These are phyloP conservation scores for Lanistes nyassanus DNA, from an alignment of 1,140 invertebrate species.

Conservation along the genomic window DNA sequence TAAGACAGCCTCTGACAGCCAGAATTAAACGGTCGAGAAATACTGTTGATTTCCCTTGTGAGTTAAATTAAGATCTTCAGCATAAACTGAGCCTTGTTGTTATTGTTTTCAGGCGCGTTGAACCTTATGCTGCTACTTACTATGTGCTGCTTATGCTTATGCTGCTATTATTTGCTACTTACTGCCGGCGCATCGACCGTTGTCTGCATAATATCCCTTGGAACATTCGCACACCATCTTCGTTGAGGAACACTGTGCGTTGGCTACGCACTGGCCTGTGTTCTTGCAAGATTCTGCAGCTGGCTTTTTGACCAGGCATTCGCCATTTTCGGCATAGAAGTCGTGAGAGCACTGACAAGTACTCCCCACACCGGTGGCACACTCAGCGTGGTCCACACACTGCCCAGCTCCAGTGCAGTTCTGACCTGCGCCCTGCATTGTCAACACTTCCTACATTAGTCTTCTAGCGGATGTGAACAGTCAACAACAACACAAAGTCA, in stretches of 20 bases:
- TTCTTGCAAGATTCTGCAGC: constrained; percentile 6
- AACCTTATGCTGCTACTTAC: too few species aligned
- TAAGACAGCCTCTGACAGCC: too few species aligned
- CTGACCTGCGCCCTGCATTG: constrained; percentile 1
- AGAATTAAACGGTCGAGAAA: too few species aligned
- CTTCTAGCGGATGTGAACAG: too few species aligned
- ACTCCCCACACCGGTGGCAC: neutral
- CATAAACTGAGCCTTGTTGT: too few species aligned
- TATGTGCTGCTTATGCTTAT: too few species aligned
- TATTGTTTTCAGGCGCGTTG: too few species aligned
- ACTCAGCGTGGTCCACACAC: constrained; percentile 26
- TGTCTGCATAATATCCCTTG: constrained; percentile 25
- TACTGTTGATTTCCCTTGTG: too few species aligned
- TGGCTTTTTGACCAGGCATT: constrained; percentile 12
- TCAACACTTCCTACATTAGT: too few species aligned
- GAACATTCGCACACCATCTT: constrained; percentile 22
- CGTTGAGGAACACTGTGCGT: constrained; percentile 19
- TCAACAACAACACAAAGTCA: too few species aligned
- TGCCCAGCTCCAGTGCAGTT: constrained; percentile 13
- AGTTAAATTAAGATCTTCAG: too few species aligned
- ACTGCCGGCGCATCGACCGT: constrained; percentile 25
- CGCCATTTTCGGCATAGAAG: constrained; percentile 13
- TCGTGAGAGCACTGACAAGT: constrained; percentile 17
- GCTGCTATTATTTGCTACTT: neutral
- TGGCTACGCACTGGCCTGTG: constrained; percentile 19